These are phyloP conservation scores for Chionodraco myersi DNA, from an alignment of 2,113 vertebrate species.

Conservation along the genomic window DNA sequence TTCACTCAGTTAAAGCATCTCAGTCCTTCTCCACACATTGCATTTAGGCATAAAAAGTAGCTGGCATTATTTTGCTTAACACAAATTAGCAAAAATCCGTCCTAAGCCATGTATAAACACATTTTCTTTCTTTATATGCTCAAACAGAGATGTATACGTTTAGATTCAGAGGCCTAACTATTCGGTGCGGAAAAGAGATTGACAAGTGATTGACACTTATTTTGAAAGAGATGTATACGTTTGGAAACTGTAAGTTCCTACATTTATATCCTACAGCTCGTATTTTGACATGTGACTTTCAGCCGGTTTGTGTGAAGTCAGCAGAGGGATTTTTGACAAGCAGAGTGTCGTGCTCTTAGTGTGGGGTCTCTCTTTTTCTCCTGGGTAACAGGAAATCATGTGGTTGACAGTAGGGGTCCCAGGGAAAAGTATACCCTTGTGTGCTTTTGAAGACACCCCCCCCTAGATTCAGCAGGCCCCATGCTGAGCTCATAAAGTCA, in stretches of 20 bases:
- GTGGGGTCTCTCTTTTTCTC: conserved; percentile 17
- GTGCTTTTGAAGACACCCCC: conserved; percentile 42
- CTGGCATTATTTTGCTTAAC: conserved; percentile 25
- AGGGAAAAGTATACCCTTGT: conserved; percentile 31
- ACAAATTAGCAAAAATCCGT: conserved; percentile 22
- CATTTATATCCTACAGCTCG: not conserved
- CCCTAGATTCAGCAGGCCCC: conserved; percentile 29
- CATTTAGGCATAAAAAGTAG: conserved; percentile 31
- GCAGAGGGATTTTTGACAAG: too few species aligned
- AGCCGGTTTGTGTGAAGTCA: conserved; percentile 25
- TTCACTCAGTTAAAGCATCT: too few species aligned
- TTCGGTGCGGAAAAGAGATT: not conserved
- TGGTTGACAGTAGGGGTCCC: conserved; percentile 46
- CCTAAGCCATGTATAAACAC: not conserved
- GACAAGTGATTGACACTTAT: conserved; percentile 3
- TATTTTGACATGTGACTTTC: conserved; percentile 27
- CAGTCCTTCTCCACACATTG: conserved; percentile 10
- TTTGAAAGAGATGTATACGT: conserved; percentile 8
- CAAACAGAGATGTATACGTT: conserved; percentile 16
- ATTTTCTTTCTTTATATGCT: conserved; percentile 4
- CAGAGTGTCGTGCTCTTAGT: not conserved
- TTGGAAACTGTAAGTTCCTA: not conserved
- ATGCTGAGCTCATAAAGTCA: conserved; percentile 55
- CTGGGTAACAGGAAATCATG: conserved; percentile 2
- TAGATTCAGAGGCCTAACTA: not conserved